phyloP scores from a whole-genome alignment of 2,113 vertebrate species.

The Circaetus cinerascens region DNA sequence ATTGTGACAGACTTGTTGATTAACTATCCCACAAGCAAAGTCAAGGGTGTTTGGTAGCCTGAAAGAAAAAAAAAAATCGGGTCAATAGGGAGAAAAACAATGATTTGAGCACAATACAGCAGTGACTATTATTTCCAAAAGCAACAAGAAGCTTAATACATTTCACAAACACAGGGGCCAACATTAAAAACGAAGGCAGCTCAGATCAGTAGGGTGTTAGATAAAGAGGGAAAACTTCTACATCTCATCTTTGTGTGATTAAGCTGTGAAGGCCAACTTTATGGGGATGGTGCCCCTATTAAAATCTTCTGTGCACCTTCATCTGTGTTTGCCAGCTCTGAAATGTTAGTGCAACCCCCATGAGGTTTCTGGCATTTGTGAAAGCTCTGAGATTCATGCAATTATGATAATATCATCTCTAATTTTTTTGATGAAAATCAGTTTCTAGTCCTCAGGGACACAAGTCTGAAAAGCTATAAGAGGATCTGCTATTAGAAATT shows the following conservation, averaged over 20 bases:
- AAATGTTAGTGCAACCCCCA: neutral
- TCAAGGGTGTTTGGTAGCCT: conserved; percentile 53
- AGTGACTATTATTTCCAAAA: neutral
- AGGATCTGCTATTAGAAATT: neutral
- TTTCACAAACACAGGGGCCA: neutral
- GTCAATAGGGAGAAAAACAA: conserved; percentile 29
- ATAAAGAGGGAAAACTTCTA: neutral
- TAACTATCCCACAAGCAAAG: conserved; percentile 62
- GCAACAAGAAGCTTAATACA: neutral
- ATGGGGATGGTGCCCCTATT: neutral
- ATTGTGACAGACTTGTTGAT: conserved; percentile 77
- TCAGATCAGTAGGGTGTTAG: neutral
- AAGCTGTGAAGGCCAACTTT: neutral
- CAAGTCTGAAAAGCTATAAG: neutral
- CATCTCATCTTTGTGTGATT: neutral
- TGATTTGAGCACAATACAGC: neutral
- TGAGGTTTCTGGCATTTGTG: neutral
- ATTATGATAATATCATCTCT: neutral
- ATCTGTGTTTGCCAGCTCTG: neutral
- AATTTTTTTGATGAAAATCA: neutral
- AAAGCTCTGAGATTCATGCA: neutral
- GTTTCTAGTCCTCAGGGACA: neutral
- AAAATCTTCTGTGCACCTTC: neutral
- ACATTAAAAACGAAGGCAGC: neutral
- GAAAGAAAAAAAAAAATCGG: neutral